These are phyloP conservation scores for Pectinophora gossypiella DNA, from an alignment of 1,140 invertebrate genomes.

Conservation along the genomic window DNA sequence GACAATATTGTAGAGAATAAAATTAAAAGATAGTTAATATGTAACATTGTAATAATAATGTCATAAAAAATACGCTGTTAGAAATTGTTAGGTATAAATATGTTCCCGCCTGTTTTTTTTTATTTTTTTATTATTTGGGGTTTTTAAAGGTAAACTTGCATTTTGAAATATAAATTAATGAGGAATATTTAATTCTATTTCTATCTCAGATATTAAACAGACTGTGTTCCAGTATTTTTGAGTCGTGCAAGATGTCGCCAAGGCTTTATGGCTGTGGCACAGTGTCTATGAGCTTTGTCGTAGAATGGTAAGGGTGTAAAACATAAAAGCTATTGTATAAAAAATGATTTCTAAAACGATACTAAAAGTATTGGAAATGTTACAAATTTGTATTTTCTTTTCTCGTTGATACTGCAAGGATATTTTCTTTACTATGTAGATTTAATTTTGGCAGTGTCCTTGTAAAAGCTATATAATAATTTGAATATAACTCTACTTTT, in stretches of 20 bases:
- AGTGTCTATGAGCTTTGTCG: constrained; percentile 65
- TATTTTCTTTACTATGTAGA: background rate
- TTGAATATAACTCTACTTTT: constrained; percentile 9
- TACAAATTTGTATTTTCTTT: constrained; percentile 69
- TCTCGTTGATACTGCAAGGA: background rate
- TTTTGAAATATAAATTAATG: background rate
- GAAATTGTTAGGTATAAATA: constrained; percentile 36
- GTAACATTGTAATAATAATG: constrained; percentile 4
- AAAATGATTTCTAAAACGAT: constrained; percentile 63
- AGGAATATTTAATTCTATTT: constrained; percentile 16
- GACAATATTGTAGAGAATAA: constrained; percentile 60
- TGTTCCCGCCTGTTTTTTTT: constrained; percentile 31
- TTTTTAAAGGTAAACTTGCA: background rate
- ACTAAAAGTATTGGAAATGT: constrained; percentile 69
- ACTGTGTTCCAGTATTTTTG: constrained; percentile 53
- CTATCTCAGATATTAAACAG: constrained; percentile 65
- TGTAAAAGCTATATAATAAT: too few species aligned
- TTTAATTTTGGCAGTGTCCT: constrained; percentile 11
- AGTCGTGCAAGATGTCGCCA: constrained; percentile 31
- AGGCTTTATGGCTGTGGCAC: constrained; percentile 49
- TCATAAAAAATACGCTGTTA: constrained; percentile 36
- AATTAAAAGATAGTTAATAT: constrained; percentile 29
- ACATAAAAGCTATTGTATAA: constrained; percentile 59
- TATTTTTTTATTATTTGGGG: constrained; percentile 6
- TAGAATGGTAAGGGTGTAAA: constrained; percentile 63